Base-by-base conservation (phyloP, 2,888 invertebrate genomes). In the Steromphala cineraria region DNA sequence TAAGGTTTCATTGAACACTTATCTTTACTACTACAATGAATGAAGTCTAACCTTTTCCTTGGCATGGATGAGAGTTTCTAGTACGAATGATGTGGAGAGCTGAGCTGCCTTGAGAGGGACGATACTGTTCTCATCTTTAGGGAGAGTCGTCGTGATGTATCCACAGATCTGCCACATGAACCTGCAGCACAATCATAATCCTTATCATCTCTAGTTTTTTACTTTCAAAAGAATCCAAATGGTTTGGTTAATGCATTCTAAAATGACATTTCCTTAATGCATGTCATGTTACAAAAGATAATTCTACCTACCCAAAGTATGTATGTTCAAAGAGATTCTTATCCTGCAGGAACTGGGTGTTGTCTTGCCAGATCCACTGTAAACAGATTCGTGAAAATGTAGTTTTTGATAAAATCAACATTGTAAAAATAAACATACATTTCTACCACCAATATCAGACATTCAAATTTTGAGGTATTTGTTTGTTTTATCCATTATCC, bases 121-220 rank as follows among this genome's bases (percentile, higher is more conserved):
- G 0, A 96, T 96, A 87, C 81, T 96, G 53, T 96, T 95, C 21
- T 96, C 96, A 81, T 97, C 94, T 62, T 90, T 89, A 13, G 91
- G 89, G 83, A 98, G 94, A 0, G 97, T 97, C 93, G 97, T 97
- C 4, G 98, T 98, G 91, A 98, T 97, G 88, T 97, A 97, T 71
- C 97, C 97, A 94, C 98, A 98, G 93, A 98, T 96, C 94, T 98
- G 98, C 95, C 97, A 98, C 97, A 98, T 98, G 92, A 98, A 98
- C 91, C 97, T 98, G 91, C 13, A 93, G 13, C 46, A 46, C 46
- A 46, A 10, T 46, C 8, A 36, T 36, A 36, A 36, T 36, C 36
- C 8, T 3, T 36, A 5, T 36, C 36, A 36, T 36, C 36, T n/a
- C n/a, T n/a, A n/a, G n/a, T n/a, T n/a, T n/a, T n/a, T n/a, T n/a